Conservation (phyloP, 2,113 vertebrate species). For the Gambusia affinis region DNA sequence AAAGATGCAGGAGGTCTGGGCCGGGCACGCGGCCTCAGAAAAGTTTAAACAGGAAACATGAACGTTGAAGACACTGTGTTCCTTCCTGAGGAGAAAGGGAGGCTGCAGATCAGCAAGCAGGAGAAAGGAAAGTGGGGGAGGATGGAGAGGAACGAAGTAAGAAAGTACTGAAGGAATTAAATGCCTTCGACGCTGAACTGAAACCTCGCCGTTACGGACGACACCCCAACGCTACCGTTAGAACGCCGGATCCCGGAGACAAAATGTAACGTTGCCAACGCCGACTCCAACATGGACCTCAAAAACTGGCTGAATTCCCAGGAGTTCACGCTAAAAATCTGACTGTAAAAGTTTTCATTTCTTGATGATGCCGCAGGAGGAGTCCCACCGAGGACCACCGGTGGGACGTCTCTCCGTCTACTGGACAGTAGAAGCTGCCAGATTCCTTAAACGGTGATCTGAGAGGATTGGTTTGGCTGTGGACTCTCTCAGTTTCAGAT, state of each 20-base stretch:
- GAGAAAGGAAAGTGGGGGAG: neutral
- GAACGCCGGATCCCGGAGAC: too few relatives aligned
- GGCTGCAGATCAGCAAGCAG: neutral
- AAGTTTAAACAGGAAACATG: slow-evolving; percentile 22
- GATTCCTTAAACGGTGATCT: slow-evolving; percentile 1
- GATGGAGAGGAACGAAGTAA: neutral
- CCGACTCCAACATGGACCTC: too few relatives aligned
- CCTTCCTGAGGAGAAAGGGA: slow-evolving; percentile 29
- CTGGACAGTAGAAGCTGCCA: slow-evolving; percentile 26
- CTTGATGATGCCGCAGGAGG: neutral
- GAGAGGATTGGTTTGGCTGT: neutral
- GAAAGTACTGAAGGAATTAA: slow-evolving; percentile 4
- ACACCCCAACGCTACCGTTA: too few relatives aligned
- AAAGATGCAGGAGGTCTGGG: neutral
- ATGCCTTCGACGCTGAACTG: slow-evolving; percentile 13
- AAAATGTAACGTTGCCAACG: too few relatives aligned
- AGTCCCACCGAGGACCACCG: neutral
- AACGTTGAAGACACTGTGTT: slow-evolving; percentile 30
- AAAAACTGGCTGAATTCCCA: too few relatives aligned
- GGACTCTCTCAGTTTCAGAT: neutral
- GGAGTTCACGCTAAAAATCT: too few relatives aligned
- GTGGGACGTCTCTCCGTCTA: slow-evolving; percentile 30
- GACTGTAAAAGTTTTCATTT: too few relatives aligned
- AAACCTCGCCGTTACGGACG: slow-evolving; percentile 1
- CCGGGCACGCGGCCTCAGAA: slow-evolving; percentile 11